phyloP scores from a whole-genome alignment of 2,888 invertebrate species.

The Platycnemis pennipes region DNA sequence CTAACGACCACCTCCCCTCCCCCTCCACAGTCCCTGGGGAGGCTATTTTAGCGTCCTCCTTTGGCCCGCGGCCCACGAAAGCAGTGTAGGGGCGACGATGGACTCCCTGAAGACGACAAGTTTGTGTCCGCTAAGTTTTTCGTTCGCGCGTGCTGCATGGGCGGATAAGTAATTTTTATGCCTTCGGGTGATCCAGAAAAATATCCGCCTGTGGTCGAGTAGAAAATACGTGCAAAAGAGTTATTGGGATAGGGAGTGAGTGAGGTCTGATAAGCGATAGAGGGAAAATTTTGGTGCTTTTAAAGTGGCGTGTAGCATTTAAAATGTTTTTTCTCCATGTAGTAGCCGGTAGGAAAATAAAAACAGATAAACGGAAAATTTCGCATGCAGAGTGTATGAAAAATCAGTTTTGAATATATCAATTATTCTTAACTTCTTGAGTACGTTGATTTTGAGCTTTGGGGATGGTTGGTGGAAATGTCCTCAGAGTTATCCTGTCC shows the following conservation, averaged over 20 bases:
- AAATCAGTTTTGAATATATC: too few relatives aligned
- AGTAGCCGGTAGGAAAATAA: too few relatives aligned
- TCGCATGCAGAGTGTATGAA: too few relatives aligned
- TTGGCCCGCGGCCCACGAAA: slow-evolving; percentile 26
- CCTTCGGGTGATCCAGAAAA: background rate
- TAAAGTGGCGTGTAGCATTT: too few relatives aligned
- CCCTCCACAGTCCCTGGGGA: slow-evolving; percentile 26
- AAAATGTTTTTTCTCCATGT: too few relatives aligned
- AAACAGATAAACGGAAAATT: too few relatives aligned
- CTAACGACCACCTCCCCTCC: background rate
- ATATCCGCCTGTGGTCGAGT: background rate
- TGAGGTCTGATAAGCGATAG: background rate
- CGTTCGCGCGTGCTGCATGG: background rate
- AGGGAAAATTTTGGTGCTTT: too few relatives aligned
- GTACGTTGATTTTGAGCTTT: too few relatives aligned
- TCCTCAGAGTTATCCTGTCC: too few relatives aligned
- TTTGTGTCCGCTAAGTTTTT: background rate
- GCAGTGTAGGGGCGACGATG: background rate
- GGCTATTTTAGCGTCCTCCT: slow-evolving; percentile 36
- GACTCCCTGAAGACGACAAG: background rate
- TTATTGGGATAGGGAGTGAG: background rate
- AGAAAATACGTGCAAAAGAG: background rate
- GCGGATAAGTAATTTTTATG: background rate
- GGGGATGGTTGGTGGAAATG: too few relatives aligned
- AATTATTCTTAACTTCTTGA: too few relatives aligned